Conservation (phyloP, 2,797 vertebrate genomes). For the Phoeniculus purpureus region DNA sequence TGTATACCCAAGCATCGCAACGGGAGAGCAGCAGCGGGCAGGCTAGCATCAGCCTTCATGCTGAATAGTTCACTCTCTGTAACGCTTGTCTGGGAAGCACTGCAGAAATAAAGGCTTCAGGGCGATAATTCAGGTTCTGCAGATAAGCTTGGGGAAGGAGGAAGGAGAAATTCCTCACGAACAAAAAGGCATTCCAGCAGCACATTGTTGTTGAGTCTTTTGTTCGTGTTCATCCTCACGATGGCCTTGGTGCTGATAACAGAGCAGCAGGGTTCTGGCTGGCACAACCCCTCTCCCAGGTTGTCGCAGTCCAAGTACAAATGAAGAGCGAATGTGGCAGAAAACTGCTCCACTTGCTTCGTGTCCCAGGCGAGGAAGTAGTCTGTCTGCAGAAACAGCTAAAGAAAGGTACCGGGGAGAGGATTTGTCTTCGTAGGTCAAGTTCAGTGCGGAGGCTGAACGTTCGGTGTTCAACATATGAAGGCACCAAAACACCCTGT, state of each 20-base stretch:
- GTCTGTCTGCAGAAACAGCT: neutral
- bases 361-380: neutral
- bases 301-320: neutral
- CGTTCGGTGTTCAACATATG: neutral
- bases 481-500: neutral
- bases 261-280: neutral
- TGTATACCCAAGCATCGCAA: neutral
- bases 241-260: neutral
- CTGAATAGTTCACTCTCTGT: neutral
- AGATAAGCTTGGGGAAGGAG: slow-evolving; percentile 9
- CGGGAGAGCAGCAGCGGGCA: neutral
- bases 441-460: neutral
- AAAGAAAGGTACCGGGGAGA: neutral
- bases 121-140: neutral
- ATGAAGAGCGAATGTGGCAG: neutral
- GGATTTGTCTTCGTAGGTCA: neutral
- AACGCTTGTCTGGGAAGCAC: neutral
- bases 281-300: neutral
- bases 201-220: neutral
- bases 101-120: neutral
- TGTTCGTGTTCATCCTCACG: neutral
- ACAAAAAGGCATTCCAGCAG: neutral
- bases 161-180: neutral
- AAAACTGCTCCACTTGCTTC: neutral
- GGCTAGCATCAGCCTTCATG: neutral